These are phyloP conservation scores for Lagopus leucura DNA, from an alignment of 2,113 vertebrate genomes.

Conservation along the genomic window DNA sequence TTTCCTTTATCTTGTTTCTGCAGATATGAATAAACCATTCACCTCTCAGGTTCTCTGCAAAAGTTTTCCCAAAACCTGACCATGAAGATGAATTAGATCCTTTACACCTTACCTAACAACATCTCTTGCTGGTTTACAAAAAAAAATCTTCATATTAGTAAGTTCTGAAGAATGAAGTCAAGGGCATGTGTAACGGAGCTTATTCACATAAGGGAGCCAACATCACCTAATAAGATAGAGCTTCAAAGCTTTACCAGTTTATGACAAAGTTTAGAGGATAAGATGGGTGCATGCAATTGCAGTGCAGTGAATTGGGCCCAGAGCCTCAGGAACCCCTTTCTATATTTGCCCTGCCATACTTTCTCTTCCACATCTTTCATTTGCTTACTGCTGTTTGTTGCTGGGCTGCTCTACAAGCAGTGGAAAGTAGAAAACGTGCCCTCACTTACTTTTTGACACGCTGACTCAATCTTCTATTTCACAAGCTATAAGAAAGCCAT, in stretches of 20 bases:
- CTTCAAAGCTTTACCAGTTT: slow-evolving; percentile 19
- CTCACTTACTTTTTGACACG: not conserved
- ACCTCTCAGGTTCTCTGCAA: not conserved
- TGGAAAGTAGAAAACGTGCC: not conserved
- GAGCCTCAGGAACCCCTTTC: not conserved
- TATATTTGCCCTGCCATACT: not conserved
- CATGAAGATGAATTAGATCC: not conserved
- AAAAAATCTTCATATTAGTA: not conserved
- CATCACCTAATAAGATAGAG: slow-evolving; percentile 7
- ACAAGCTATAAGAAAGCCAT: not conserved
- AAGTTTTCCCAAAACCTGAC: not conserved
- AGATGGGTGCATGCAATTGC: not conserved
- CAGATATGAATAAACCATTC: not conserved
- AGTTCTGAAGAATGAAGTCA: not conserved
- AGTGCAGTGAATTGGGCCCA: fast-evolving
- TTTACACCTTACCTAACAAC: not conserved
- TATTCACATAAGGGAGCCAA: not conserved
- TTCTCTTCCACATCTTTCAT: not conserved
- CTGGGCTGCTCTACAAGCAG: not conserved
- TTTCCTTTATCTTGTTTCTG: not conserved
- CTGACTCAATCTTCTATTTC: not conserved
- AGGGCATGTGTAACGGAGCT: not conserved
- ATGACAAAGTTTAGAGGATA: not conserved
- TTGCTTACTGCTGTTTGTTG: not conserved
- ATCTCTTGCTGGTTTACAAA: not conserved